phyloP scores from a whole-genome alignment of 1,140 invertebrate species.

The Dendroctonus valens region DNA sequence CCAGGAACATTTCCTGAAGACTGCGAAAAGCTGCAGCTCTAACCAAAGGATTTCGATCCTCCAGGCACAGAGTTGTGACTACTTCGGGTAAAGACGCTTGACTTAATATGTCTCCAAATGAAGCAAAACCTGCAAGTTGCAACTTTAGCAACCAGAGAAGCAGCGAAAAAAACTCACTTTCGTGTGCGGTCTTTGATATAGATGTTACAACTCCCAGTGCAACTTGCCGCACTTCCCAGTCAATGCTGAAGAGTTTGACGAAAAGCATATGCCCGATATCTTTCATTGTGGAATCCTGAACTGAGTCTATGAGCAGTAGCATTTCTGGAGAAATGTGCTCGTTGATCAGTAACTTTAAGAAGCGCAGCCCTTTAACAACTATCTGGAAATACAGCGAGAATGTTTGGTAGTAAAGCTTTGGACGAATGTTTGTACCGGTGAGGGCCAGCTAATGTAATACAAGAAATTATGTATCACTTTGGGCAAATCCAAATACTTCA shows the following conservation, averaged over 20 bases:
- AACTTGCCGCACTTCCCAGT: not conserved
- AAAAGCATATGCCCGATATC: not conserved
- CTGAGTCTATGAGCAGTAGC: not conserved
- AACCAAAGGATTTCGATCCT: not conserved
- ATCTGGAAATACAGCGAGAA: not conserved
- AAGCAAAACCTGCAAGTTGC: not conserved
- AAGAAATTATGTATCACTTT: not conserved
- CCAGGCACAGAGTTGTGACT: not conserved
- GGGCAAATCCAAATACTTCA: not conserved
- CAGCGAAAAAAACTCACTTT: not conserved
- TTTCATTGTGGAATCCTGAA: not conserved
- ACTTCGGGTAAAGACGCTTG: not conserved
- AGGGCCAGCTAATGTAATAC: constrained; percentile 1
- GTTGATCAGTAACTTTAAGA: not conserved
- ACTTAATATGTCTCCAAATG: not conserved
- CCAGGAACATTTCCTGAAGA: not conserved
- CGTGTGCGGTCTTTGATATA: not conserved
- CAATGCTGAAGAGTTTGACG: not conserved
- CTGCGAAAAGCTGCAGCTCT: not conserved
- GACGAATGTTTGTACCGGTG: not conserved
- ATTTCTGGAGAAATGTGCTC: not conserved
- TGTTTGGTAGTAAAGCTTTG: not conserved
- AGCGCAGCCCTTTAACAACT: not conserved
- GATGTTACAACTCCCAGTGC: not conserved
- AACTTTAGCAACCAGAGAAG: not conserved